Conservation (phyloP, 2,888 invertebrate species). For the Lasius fuliginosus region DNA sequence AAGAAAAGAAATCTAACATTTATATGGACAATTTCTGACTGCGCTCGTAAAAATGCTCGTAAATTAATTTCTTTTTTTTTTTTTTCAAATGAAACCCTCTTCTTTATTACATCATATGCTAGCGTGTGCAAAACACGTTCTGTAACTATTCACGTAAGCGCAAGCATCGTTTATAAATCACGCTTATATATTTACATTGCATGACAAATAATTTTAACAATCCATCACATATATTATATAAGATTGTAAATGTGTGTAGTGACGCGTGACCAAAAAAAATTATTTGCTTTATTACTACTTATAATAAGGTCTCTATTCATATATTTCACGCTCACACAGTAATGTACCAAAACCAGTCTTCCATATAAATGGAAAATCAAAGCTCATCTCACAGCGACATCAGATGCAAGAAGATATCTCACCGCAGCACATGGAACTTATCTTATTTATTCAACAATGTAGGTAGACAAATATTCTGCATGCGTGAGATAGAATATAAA, state of each 20-base stretch:
- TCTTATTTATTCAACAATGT: slow-evolving; percentile 95
- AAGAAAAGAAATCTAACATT: not conserved
- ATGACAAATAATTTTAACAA: not conserved
- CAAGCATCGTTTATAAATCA: not conserved
- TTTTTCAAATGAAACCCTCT: not conserved
- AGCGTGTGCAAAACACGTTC: not conserved
- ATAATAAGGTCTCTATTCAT: slow-evolving; percentile 15
- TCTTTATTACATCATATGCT: not conserved
- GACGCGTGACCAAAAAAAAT: slow-evolving; percentile 1
- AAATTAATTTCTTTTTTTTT: not conserved
- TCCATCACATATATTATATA: slow-evolving; percentile 1
- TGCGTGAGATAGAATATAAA: not conserved
- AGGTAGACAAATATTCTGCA: slow-evolving; percentile 81
- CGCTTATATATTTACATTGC: not conserved
- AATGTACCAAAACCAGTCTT: slow-evolving; percentile 93
- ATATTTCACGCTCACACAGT: slow-evolving; percentile 79
- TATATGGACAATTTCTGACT: not conserved
- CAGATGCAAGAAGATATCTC: slow-evolving; percentile 89
- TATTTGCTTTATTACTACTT: not conserved
- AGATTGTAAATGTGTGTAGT: slow-evolving; percentile 5
- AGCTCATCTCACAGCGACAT: slow-evolving; percentile 89
- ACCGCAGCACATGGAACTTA: slow-evolving; percentile 95
- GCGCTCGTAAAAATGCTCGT: not conserved
- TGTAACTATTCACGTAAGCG: not conserved
- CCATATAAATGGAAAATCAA: slow-evolving; percentile 90